Conservation (phyloP, 2,888 invertebrate species). For the Agonopterix arenella region DNA sequence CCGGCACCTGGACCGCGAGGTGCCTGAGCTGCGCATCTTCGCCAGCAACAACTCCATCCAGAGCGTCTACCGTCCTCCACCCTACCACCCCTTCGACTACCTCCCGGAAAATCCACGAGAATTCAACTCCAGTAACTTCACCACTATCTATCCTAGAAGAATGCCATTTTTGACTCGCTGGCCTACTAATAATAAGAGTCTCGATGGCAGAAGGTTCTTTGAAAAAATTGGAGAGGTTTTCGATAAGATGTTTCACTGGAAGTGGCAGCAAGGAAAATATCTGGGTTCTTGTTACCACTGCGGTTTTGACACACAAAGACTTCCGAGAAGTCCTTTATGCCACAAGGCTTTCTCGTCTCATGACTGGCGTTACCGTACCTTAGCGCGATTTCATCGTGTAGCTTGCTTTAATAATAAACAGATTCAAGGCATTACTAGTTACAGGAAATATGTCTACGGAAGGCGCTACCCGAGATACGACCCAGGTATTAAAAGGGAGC, state of each 20-base stretch:
- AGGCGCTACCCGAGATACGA: too few species aligned
- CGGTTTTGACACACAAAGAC: conserved; percentile 2
- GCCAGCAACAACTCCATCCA: too few species aligned
- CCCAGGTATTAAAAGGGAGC: too few species aligned
- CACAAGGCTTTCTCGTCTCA: conserved; percentile 14
- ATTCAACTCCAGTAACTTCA: not conserved
- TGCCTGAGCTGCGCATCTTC: not conserved
- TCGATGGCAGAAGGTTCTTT: too few species aligned
- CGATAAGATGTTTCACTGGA: too few species aligned
- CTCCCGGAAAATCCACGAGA: not conserved
- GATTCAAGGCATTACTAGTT: too few species aligned
- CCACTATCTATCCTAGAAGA: not conserved
- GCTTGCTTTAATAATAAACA: conserved; percentile 2
- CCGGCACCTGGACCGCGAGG: not conserved
- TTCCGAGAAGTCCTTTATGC: conserved; percentile 13
- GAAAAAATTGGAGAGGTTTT: too few species aligned
- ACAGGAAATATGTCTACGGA: too few species aligned
- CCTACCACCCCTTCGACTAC: not conserved
- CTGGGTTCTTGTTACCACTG: conserved; percentile 13
- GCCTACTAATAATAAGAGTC: too few species aligned
- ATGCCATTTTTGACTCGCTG: not conserved
- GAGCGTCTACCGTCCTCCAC: not conserved
- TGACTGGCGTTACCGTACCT: conserved; percentile 1
- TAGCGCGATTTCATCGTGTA: conserved; percentile 9
- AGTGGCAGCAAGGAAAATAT: not conserved